Base-by-base conservation (phyloP, 2,797 vertebrate genomes). In the Champsocephalus esox region DNA sequence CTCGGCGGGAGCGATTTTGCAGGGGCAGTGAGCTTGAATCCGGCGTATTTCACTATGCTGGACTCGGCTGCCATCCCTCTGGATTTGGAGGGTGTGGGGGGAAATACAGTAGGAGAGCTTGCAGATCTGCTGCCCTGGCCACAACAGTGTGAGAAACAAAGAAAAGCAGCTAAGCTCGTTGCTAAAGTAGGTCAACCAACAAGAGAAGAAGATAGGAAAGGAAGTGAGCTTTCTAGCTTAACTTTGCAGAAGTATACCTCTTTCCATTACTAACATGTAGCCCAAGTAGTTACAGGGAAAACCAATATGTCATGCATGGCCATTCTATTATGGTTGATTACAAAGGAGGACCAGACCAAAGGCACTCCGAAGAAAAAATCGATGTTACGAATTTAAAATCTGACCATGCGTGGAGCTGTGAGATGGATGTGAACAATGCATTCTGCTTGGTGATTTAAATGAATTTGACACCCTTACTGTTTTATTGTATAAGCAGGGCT, bases 351-450 rank as follows among this genome's bases (percentile, higher is more conserved):
- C 55, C 13, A 13, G 48, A 77, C 62, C 77, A 49, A 86, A 92
- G 72, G 79, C 86, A 80, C 92, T 56, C 62, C 88, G 90, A 72
- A 80, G 75, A 79, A 80, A 84, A 75, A 93, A 97, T 95, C 94
- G 84, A 96, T 95, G 84, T 75, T 59, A 92, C 88, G 85, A 86
- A 92, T 95, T 95, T 95, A 75, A 95, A 94, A 95, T 95, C 89
- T 90, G 94, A 93, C 91, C 90, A 91, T 92, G 92, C 76, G 57
- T 83, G 87, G 56, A 89, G 86, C 70, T 44, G 74, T 56, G 72
- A 83, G 82, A 87, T 87, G 74, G 80, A 83, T 87, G 65, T 73
- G 87, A 89, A 84, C 84, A 92, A 88, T 79, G 74, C 77, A 74
- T 44, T 50, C 66, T 41, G 70, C 71, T 75, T 43, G 21, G 74